Evolutionary conservation across 2,888 invertebrate species (phyloP).

Genomic region (Drosophila hamatofila): DNA sequence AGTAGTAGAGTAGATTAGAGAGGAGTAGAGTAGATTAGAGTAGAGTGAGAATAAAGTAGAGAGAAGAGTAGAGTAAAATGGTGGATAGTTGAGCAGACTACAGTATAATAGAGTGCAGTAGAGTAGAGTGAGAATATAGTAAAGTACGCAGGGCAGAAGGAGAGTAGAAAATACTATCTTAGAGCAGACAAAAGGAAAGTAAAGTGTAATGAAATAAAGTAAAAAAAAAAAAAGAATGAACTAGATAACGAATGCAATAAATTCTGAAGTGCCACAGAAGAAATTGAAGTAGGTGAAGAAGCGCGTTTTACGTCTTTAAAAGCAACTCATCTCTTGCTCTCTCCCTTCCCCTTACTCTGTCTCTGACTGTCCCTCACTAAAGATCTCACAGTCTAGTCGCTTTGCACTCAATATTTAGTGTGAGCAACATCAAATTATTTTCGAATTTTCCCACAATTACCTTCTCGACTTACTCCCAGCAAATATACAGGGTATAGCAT

Average conservation of each 20-base stretch:
- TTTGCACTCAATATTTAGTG: background rate
- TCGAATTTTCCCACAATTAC: background rate
- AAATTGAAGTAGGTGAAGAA: background rate
- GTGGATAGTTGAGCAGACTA: background rate
- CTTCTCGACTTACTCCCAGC: background rate
- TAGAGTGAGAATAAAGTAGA: too few relatives aligned
- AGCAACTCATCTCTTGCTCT: background rate
- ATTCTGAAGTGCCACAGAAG: background rate
- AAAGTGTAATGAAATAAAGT: background rate
- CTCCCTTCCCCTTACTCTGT: background rate
- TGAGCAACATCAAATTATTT: background rate
- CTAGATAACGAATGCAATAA: background rate
- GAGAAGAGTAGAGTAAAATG: background rate
- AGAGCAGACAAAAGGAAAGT: background rate
- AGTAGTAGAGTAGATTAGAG: background rate
- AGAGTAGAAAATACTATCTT: too few relatives aligned
- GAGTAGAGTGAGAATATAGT: background rate
- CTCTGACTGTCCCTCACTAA: background rate
- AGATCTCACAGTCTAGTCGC: background rate
- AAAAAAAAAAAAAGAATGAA: background rate
- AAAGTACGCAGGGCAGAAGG: background rate
- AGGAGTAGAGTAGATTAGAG: background rate
- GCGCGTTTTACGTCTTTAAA: too few relatives aligned
- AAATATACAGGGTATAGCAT: conserved; percentile 2
- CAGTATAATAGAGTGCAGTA: background rate